Percentiles rank a stretch among this genome's conserved stretches.
phyloP scores from a whole-genome alignment of 2,888 invertebrate species.

The Aphrophora alni region DNA sequence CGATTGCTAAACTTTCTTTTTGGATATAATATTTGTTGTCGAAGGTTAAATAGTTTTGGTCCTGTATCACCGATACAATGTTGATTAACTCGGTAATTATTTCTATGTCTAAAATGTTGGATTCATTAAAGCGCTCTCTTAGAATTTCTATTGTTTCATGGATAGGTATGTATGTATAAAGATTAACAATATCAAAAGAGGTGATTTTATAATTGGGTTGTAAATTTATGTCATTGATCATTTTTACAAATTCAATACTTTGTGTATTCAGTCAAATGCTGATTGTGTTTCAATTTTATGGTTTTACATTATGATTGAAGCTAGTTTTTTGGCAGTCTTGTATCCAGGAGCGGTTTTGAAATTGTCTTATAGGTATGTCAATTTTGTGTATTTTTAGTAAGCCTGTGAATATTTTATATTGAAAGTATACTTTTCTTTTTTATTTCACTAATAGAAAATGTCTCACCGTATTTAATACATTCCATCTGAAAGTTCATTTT shows the following conservation, averaged over 20 bases:
- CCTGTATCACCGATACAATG: not conserved
- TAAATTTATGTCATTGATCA: not conserved
- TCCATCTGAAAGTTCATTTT: no score
- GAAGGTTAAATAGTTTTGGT: slow-evolving; percentile 13
- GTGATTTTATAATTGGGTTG: not conserved
- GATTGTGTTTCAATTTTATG: not conserved
- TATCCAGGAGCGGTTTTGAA: not conserved
- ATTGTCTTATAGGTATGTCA: slow-evolving; percentile 1
- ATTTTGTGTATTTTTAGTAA: slow-evolving; percentile 10
- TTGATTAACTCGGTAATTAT: not conserved
- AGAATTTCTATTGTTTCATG: not conserved
- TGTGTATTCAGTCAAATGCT: not conserved
- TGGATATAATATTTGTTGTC: not conserved
- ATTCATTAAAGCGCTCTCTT: not conserved
- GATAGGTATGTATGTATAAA: slow-evolving; percentile 19
- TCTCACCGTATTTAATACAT: no score
- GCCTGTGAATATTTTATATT: no score
- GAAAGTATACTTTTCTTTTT: no score
- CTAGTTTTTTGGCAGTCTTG: not conserved
- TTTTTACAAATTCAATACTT: slow-evolving; percentile 3
- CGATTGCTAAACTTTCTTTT: not conserved
- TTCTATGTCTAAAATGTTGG: not conserved
- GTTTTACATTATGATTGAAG: not conserved
- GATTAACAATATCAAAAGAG: slow-evolving; percentile 18
- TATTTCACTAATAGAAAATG: no score